phyloP scores from a whole-genome alignment of 30 jellyfish, hydroid and myxozoan genomes.

The Turritopsis dohrnii region DNA sequence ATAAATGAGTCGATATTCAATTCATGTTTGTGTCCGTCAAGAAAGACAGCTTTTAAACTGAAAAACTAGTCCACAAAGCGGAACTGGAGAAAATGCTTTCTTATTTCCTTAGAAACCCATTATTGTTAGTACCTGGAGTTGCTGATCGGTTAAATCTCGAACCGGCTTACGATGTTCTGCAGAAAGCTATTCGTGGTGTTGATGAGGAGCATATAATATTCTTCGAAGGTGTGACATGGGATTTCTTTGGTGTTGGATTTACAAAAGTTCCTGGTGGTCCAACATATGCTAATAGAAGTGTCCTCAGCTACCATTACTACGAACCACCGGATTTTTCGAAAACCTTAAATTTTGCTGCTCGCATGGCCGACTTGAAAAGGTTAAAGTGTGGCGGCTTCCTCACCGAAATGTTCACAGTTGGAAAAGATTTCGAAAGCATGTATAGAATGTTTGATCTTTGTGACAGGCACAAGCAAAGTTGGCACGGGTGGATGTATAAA shows the following conservation, averaged over 20 bases:
- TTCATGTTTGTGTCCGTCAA: too few relatives aligned
- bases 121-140: constrained; percentile 75
- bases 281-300: constrained; percentile 69
- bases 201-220: constrained; percentile 64
- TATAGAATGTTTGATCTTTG: constrained; percentile 57
- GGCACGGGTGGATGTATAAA: constrained; percentile 98
- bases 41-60: too few relatives aligned
- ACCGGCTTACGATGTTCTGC: constrained; percentile 93
- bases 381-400: constrained; percentile 86
- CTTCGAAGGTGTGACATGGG: constrained; percentile 85
- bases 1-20: too few relatives aligned
- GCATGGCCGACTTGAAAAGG: constrained; percentile 73
- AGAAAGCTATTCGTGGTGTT: constrained; percentile 83
- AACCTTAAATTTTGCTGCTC: constrained; percentile 61
- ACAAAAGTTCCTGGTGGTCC: constrained; percentile 91
- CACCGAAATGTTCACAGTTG: constrained; percentile 78
- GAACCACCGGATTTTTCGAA: constrained; percentile 98
- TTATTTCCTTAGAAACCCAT: constrained; percentile 32
- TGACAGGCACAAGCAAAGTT: constrained; percentile 75
- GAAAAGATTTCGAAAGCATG: constrained; percentile 74
- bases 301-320: constrained; percentile 87
- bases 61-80: background rate
- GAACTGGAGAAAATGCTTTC: background rate
- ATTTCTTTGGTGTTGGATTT: constrained; percentile 80
- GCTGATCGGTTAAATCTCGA: constrained; percentile 82